Conservation (phyloP, 2,888 invertebrate species). For the Platynereis dumerilii region DNA sequence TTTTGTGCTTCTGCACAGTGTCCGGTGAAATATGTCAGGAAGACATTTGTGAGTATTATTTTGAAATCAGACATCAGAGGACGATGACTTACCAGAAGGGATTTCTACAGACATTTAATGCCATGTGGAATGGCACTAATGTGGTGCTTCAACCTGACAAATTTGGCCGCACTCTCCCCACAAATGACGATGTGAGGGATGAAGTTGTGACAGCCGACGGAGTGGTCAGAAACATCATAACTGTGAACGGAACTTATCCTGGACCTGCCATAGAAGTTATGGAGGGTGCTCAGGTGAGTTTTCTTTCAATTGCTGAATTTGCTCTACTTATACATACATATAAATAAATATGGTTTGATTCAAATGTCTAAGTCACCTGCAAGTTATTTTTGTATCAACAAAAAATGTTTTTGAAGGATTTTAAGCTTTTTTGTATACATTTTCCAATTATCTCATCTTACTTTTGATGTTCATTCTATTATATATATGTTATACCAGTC, state of each 20-base stretch:
- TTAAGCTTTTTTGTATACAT: too few species aligned
- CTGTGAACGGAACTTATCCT: constrained; percentile 48
- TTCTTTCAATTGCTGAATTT: background rate
- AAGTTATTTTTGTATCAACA: too few species aligned
- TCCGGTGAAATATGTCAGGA: constrained; percentile 15
- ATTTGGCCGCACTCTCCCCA: constrained; percentile 17
- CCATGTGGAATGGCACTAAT: constrained; percentile 20
- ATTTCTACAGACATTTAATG: constrained; percentile 18
- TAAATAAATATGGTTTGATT: background rate
- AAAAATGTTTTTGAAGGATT: too few species aligned
- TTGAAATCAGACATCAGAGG: constrained; percentile 12
- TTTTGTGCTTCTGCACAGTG: background rate
- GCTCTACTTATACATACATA: too few species aligned
- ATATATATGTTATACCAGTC: too few species aligned
- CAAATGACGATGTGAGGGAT: constrained; percentile 20
- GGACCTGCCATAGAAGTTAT: constrained; percentile 51
- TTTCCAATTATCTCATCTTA: too few species aligned
- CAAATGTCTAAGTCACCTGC: background rate
- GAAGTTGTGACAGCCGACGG: constrained; percentile 51
- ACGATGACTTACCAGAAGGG: constrained; percentile 24
- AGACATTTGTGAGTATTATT: constrained; percentile 20
- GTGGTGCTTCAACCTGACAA: constrained; percentile 12
- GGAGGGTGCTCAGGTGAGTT: constrained; percentile 38
- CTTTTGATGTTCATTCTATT: too few species aligned
- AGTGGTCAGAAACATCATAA: constrained; percentile 42